These are phyloP conservation scores for Thecophora atra DNA, from an alignment of 2,888 invertebrate genomes.

Conservation along the genomic window DNA sequence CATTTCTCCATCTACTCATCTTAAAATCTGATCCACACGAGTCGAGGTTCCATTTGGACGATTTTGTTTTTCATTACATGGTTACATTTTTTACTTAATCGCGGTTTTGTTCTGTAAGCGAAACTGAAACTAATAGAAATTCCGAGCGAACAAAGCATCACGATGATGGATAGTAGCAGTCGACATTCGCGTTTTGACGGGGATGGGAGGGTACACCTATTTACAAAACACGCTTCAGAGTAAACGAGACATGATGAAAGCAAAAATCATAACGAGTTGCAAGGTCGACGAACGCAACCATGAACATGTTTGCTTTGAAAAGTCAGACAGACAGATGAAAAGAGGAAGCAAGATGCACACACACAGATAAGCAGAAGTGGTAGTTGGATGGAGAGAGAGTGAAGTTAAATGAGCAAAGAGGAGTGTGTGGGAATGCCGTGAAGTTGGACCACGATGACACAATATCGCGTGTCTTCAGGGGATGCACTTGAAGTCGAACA, in stretches of 20 bases:
- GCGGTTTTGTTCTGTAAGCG: constrained; percentile 21
- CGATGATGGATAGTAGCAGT: background rate
- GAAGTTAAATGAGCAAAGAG: background rate
- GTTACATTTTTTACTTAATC: too few species aligned
- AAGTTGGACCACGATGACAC: constrained; percentile 32
- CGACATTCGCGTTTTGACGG: too few species aligned
- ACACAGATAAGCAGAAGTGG: background rate
- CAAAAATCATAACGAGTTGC: constrained; percentile 58
- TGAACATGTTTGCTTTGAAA: constrained; percentile 21
- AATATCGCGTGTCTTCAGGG: constrained; percentile 25
- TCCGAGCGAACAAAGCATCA: constrained; percentile 17
- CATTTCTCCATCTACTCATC: background rate
- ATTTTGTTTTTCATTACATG: too few species aligned
- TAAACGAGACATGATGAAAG: constrained; percentile 30
- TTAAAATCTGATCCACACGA: background rate
- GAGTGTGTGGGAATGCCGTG: constrained; percentile 29
- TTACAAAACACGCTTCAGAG: constrained; percentile 9
- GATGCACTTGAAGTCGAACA: background rate
- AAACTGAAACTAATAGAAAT: constrained; percentile 27
- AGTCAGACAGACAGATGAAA: background rate
- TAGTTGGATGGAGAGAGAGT: background rate
- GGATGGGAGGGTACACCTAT: background rate
- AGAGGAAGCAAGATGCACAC: background rate
- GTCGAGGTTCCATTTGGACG: too few species aligned
- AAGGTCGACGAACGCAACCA: constrained; percentile 64